phyloP scores from a whole-genome alignment of 2,888 invertebrate species.

The Drosophila maculinotata region DNA sequence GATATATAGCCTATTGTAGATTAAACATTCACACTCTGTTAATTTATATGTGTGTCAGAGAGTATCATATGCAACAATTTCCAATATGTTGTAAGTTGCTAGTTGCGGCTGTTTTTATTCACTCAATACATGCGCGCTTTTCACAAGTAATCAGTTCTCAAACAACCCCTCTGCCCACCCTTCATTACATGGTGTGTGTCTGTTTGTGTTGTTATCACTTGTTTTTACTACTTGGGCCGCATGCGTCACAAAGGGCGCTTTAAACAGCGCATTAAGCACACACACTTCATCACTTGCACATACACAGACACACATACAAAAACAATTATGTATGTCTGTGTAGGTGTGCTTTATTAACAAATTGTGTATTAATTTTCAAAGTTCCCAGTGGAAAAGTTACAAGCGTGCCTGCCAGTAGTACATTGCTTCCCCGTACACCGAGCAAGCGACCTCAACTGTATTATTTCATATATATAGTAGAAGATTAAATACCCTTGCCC shows the following conservation, averaged over 20 bases:
- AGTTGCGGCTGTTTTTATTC: constrained; percentile 10
- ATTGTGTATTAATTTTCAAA: constrained; percentile 47
- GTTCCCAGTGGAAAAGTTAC: constrained; percentile 24
- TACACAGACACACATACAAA: background rate
- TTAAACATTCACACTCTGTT: constrained; percentile 47
- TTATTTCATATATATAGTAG: no score
- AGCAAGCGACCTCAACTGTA: no score
- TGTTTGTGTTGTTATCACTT: constrained; percentile 41
- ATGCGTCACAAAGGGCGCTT: constrained; percentile 52
- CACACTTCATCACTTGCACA: no score
- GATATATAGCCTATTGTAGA: constrained; percentile 5
- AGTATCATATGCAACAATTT: constrained; percentile 7
- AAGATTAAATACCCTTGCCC: no score
- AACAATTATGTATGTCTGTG: constrained; percentile 3
- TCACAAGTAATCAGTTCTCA: constrained; percentile 32
- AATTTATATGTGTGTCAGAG: constrained; percentile 22
- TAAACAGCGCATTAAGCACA: constrained; percentile 31
- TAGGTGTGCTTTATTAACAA: constrained; percentile 51
- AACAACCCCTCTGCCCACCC: background rate
- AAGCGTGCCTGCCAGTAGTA: no score
- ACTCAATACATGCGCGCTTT: no score
- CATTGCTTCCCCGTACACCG: no score
- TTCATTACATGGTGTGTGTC: background rate
- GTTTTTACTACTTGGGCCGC: constrained; percentile 21
- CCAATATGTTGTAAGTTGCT: constrained; percentile 3